Evolutionary conservation across 2,797 vertebrate species (phyloP), one percentile per base, ranked within the genome.

Genomic region (Danio jaintianensis): DNA sequence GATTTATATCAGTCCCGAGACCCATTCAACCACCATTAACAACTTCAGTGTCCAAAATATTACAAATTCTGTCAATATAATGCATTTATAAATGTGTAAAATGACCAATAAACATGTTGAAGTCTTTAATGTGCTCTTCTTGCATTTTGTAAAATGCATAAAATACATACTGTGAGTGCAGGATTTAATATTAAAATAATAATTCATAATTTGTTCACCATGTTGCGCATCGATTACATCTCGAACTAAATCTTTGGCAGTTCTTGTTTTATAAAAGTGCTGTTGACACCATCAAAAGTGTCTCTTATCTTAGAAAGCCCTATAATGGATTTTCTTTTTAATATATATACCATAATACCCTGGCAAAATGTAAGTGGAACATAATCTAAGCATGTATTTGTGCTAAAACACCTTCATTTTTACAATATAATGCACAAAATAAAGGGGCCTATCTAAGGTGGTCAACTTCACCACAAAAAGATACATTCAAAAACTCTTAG

Each of bases 161-260:
- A 15, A 18, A 71, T 15, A 67, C 58, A 68, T 73, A 79, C 43
- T 5, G 52, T 59, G 79, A 75, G 80, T 75, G 66, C 66, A 67
- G 78, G 16, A 71, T 79, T 16, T 68, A 52, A 61, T 69, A n/a
- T 81, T 45, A 40, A 80, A 79, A 74, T n/a, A 43, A 72, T 18
- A 68, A 74, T 59, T 68, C 18, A 56, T 71, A 7, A 55, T 63
- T 72, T 29, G 15, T 68, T 68, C n/a, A 29, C 36, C 59, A 29
- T 48, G 8, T 79, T 8, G 4, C 50, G 47, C 15, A 20, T 45
- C 38, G 59, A 52, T 82, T 70, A 67, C 20, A 82, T 87, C 61
- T 72, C 84, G 59, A 67, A 71, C 69, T 68, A 72, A 69, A 70
- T 93, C 91, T 94, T 93, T 93, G 93, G 92, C 89, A 89, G 88